Base-by-base conservation (phyloP, 2,888 invertebrate genomes). In the Callimorpha dominula region DNA sequence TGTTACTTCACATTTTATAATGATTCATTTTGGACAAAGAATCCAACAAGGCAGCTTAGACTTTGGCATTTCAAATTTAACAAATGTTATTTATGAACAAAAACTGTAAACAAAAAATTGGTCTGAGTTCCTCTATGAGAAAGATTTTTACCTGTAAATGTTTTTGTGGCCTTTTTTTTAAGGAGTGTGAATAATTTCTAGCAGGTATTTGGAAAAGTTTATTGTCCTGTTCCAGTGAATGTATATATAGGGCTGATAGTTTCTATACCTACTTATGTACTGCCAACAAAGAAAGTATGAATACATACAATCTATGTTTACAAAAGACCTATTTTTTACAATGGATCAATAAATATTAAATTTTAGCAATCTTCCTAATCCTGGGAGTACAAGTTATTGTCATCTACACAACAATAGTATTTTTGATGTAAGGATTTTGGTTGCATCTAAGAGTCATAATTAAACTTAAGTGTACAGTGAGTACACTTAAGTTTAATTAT, bases 71-170 rank as follows among this genome's bases (percentile, higher is more conserved):
- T 14, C 31, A 31, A 31, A 31, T 20, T 14, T 66, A 20, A 31
- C 49, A 20, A 12, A 50, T 68, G 62, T 2, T 49, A n/a, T 31
- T 31, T 31, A 31, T 60, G 57, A 54, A 63, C n/a, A 72, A 73
- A 72, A 75, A 64, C 4, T 77, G 65, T 76, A 77, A 73, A 77
- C 70, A 77, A 79, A 84, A 73, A 78, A 64, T 65, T 66, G 65
- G 15, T 66, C 17, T n/a, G 42, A 40, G 15, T 75, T 65, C 65
- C 68, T 64, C 8, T 64, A 20, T 20, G 2, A 71, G 65, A 68
- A 54, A 72, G 67, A n/a, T n/a, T 72, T 71, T 70, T 84, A 79
- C 76, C 75, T 79, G 77, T 49, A 68, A n/a, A 68, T 72, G 68
- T 57, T 52, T 63, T 11, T 71, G n/a, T 49, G 31, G 1, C 14